Evolutionary conservation across 2,797 vertebrate genomes (phyloP).

Genomic region (Pristis pectinata): DNA sequence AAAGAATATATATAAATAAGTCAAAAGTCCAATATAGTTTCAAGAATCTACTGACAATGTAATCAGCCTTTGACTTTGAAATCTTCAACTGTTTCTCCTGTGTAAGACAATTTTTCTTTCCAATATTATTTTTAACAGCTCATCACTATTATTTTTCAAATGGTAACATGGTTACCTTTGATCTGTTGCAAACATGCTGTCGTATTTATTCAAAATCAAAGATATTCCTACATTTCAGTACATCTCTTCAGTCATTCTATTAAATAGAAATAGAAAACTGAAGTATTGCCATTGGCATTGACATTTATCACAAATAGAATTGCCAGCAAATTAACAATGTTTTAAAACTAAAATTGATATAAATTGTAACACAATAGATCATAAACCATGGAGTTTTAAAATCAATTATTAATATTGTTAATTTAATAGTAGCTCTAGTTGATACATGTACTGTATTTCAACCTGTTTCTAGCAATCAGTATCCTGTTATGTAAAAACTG

Average conservation of each 20-base stretch:
- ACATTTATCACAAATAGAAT: neutral
- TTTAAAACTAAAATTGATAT: neutral
- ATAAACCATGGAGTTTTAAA: neutral
- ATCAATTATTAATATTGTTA: neutral
- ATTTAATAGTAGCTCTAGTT: neutral
- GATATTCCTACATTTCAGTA: neutral
- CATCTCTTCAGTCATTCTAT: neutral
- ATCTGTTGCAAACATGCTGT: neutral
- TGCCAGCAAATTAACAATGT: neutral
- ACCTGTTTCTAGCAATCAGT: constrained; percentile 41
- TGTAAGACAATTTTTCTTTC: neutral
- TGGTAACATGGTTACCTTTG: neutral
- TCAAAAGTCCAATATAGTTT: neutral
- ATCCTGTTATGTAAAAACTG: constrained; percentile 44
- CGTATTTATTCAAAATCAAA: neutral
- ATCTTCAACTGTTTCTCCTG: neutral
- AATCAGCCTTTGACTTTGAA: neutral
- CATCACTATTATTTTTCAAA: neutral
- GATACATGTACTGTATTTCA: neutral
- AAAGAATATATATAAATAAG: too few species aligned
- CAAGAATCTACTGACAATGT: neutral
- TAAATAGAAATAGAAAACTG: neutral
- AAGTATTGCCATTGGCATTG: neutral
- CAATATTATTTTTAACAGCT: neutral
- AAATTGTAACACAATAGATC: neutral